These are phyloP conservation scores for Pristionchus arcanus DNA, from an alignment of 2,888 invertebrate species.

Conservation along the genomic window DNA sequence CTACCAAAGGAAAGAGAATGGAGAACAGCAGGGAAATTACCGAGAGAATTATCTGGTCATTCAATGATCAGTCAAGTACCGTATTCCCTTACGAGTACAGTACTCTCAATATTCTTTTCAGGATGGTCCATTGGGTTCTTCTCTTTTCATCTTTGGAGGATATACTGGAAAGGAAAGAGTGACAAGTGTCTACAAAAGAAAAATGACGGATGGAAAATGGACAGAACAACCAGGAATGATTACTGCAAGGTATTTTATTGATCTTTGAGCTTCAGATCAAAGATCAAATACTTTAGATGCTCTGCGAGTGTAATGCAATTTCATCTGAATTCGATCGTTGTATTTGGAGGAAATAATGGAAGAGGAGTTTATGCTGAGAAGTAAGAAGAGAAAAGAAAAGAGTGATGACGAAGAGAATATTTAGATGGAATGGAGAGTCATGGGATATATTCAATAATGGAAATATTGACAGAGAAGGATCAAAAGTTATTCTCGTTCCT, in stretches of 20 bases:
- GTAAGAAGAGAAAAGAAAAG: background rate
- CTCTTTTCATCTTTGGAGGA: constrained; percentile 19
- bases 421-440: constrained; percentile 30
- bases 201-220: constrained; percentile 27
- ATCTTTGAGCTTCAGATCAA: background rate
- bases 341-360: constrained; percentile 45
- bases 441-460: constrained; percentile 16
- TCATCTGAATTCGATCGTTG: background rate
- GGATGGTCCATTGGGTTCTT: background rate
- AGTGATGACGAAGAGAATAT: background rate
- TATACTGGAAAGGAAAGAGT: constrained; percentile 48
- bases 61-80: constrained; percentile 19
- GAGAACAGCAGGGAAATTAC: constrained; percentile 30
- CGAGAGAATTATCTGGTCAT: constrained; percentile 43
- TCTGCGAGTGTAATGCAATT: constrained; percentile 1
- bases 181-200: background rate
- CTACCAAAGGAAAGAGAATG: constrained; percentile 44
- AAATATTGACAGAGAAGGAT: constrained; percentile 36
- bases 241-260: constrained; percentile 18
- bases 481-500: constrained; percentile 20
- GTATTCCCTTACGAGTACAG: background rate
- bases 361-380: constrained; percentile 50
- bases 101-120: constrained; percentile 6
- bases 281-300: background rate
- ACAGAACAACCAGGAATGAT: background rate